Base-by-base conservation (phyloP, 2,797 vertebrate genomes). In the Selene dorsalis region DNA sequence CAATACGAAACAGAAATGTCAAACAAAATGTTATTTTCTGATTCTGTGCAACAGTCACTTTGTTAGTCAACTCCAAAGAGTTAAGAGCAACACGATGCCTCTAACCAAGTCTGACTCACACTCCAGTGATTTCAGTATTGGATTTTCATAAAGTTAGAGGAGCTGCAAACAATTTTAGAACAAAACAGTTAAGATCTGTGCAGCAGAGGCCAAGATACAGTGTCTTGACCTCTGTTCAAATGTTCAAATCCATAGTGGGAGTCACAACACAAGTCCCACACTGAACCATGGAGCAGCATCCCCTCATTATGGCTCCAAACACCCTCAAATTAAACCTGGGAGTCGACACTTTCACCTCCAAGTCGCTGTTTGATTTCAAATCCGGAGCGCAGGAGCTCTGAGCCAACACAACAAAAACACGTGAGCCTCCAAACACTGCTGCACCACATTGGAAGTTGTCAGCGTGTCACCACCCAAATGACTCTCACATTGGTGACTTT, bases 401-500 rank as follows among this genome's bases (percentile, higher is more conserved):
- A 86, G 80, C 77, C 84, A 62, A 53, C 60, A 61, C 59, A 18
- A 52, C 22, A 66, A 22, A 72, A 63, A 59, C 26, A 52, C 16
- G 55, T 2, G 22, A 50, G 56, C 56, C 69, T 39, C 79, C 67
- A 79, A 62, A 75, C 6, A 47, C 64, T 61, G 35, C 52, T 30
- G 67, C 66, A 14, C 35, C 11, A 35, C 71, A 57, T 14, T 55
- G 77, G 61, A 69, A 62, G 65, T 8, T 17, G 63, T 53, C 45
- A 4, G 67, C 3, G 64, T 43, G 59, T 56, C 83, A 60, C 72
- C 26, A 69, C 63, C 76, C 64, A 53, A 82, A 80, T 35, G 79
- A 73, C 82, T 86, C 81, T 78, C 30, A 18, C 55, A 80, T 82
- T 48, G 12, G 75, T 32, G 57, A 87, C 84, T 91, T 80, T 87